Evolutionary conservation across 2,797 vertebrate species (phyloP).

Genomic region (Picus viridis): DNA sequence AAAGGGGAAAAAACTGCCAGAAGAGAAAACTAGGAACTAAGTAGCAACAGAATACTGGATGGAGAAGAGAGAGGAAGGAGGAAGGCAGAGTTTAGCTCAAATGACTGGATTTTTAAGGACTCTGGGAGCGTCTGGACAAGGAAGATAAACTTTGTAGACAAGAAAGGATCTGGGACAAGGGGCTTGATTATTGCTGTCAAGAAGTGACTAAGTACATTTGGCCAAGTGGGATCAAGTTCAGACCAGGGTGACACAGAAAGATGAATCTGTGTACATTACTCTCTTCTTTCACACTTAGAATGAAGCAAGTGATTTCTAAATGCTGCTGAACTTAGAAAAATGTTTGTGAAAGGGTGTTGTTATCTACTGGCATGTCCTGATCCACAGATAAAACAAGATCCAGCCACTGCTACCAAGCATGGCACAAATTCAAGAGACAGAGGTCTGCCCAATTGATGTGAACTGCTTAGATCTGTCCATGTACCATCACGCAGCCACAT

Average conservation of each 20-base stretch:
- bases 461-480: neutral
- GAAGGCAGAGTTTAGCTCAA: neutral
- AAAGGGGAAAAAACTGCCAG: neutral
- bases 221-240: neutral
- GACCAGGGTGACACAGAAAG: neutral
- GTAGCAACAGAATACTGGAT: neutral
- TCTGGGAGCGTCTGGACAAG: neutral
- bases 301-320: neutral
- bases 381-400: neutral
- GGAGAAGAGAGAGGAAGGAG: neutral
- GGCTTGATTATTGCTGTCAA: neutral
- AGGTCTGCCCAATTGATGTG: neutral
- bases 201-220: neutral
- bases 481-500: neutral
- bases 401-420: neutral
- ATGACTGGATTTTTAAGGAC: neutral
- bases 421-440: neutral
- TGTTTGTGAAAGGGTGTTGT: neutral
- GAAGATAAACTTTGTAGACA: neutral
- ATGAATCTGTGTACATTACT: neutral
- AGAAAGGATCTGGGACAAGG: neutral
- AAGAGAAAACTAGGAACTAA: neutral
- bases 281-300: neutral
- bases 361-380: neutral
- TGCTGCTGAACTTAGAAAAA: neutral